Base-by-base conservation (phyloP, 1,140 invertebrate species). In the Gonatopus flavifemur region DNA sequence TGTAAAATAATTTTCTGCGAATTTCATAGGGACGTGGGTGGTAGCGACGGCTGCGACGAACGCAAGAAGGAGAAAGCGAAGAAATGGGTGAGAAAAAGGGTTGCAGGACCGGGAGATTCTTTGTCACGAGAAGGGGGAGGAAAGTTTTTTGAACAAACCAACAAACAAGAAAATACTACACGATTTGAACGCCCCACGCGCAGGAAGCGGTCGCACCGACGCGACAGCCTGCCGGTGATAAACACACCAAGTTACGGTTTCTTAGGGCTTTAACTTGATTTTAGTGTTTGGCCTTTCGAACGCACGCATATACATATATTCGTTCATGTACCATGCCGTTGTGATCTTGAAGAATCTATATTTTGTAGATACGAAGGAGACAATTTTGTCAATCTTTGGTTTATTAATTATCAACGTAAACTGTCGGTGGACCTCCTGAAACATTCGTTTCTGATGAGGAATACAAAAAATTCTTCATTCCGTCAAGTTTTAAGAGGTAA, bases 171-270 rank as follows among this genome's bases (percentile, higher is more conserved):
- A 70, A 70, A 59, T 69, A 56, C 43, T 64, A 65, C 68, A 66
- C 57, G 70, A 78, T 72, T 77, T 74, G 69, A 75, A 74, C 69
- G 69, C 66, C 65, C 64, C 62, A 70, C 66, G 66, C 66, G n/a
- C n/a, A 57, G 71, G 67, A 70, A 67, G 70, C 63, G 66, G 67
- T 75, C 69, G 65, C 55, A 62, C 68, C 64, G 69, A 69, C 59
- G 69, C 62, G 60, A 51, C 43, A 52, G 55, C 42, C 45, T 52
- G 65, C 51, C 51, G 56, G 70, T 62, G 72, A 78, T 78, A 78
- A 78, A 78, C 71, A 76, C 71, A 71, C 65, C 64, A 76, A 73
- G 76, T 77, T 78, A 78, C 74, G 76, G 75, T 78, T 77, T 78
- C 76, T 78, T 54, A 66, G 73, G 76, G 68, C 54, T 39, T 41